Base-by-base conservation (phyloP, 2,113 vertebrate species). In the Blennius ocellaris region DNA sequence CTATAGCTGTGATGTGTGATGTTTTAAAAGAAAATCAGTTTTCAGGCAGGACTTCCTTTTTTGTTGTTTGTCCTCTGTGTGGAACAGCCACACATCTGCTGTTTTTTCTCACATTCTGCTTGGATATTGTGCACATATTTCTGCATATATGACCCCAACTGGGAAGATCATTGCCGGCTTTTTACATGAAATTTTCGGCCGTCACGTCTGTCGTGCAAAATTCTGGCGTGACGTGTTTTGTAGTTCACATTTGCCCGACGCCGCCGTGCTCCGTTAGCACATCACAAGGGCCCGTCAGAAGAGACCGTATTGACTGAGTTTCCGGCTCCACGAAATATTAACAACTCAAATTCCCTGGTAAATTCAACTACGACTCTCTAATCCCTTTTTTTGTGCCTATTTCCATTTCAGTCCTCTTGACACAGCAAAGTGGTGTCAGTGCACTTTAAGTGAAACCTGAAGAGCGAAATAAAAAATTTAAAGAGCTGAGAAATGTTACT, bases 381-480 rank as follows among this genome's bases (percentile, higher is more conserved):
- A 81, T 83, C 68, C 57, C 40, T 51, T 72, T 85, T 52, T 52
- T 30, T 30, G 6, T 73, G 72, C 53, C 66, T 44, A 69, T 66
- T 74, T 82, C 63, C 58, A 58, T 41, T 66, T 67, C 45, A 67
- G 6, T 70, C 77, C 49, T 69, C 59, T 72, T 54, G 69, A 74
- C 41, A 67, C 63, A 62, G 59, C 51, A 60, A 73, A 82, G 56
- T 73, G 41, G 57, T 71, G 65, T 76, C 71, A 50, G 50, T 59
- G 43, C 53, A 73, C 57, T 56, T 68, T 51, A 66, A 67, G 58
- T 66, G 73, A 63, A 63, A 80, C 60, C 49, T 57, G 49, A 69
- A 61, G 54, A 74, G 43, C 60, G 44, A 80, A 74, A 81, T 80
- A 6, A 59, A 62, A 62, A 43, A 72, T 53, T 67, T 60, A 40